Conservation (phyloP, 1,140 invertebrate genomes). For the Drosophila jambulina region DNA sequence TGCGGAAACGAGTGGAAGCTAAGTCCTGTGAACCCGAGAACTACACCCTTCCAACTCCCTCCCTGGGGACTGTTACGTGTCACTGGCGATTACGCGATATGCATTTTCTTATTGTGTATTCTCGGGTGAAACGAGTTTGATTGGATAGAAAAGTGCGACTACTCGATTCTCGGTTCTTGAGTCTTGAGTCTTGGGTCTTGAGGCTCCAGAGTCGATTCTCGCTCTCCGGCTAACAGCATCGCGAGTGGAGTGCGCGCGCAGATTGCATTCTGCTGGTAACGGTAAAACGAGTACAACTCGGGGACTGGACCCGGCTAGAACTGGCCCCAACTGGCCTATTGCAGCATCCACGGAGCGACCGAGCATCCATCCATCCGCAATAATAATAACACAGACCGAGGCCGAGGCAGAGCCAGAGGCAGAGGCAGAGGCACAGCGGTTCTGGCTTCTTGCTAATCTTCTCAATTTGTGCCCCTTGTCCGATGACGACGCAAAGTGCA, state of each 20-base stretch:
- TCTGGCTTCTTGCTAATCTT: conserved; percentile 71
- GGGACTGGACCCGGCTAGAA: conserved; percentile 62
- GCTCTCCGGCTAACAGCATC: conserved; percentile 60
- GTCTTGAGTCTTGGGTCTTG: neutral
- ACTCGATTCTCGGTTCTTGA: conserved; percentile 14
- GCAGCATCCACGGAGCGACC: conserved; percentile 32
- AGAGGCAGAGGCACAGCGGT: conserved; percentile 41
- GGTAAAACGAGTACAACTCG: conserved; percentile 75
- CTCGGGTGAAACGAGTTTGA: conserved; percentile 74
- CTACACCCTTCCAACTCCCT: conserved; percentile 4
- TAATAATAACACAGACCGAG: conserved; percentile 43
- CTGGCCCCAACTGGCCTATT: conserved; percentile 70
- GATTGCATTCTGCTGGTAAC: conserved; percentile 76
- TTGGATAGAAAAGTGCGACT: conserved; percentile 72
- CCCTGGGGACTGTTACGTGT: conserved; percentile 58
- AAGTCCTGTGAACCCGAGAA: neutral
- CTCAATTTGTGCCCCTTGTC: conserved; percentile 71
- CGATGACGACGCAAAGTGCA: conserved; percentile 78
- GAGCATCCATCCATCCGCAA: conserved; percentile 70
- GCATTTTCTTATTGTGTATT: conserved; percentile 61
- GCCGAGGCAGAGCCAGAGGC: neutral
- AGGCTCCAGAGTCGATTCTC: neutral
- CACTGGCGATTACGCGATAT: conserved; percentile 72
- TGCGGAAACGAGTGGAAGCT: conserved; percentile 8
- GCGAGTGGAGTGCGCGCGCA: conserved; percentile 67